phyloP scores from a whole-genome alignment of 2,888 invertebrate species.

The Himalopsyche tibetana region DNA sequence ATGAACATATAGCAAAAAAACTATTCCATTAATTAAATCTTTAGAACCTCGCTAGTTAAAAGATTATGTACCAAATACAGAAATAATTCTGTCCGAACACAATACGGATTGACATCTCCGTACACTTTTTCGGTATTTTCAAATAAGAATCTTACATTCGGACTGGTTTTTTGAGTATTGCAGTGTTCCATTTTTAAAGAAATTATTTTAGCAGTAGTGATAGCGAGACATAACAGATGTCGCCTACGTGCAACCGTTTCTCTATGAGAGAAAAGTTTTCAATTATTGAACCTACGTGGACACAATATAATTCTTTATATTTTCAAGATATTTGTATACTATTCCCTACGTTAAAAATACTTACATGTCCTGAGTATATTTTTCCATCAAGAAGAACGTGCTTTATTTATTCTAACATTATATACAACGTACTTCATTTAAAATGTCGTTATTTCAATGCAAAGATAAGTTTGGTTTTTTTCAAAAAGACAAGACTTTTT shows the following conservation, averaged over 20 bases:
- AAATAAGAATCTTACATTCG: background rate
- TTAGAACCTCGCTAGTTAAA: background rate
- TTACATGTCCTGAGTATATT: no score
- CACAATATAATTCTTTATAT: no score
- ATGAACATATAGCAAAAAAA: no score
- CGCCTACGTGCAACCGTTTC: background rate
- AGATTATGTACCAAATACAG: background rate
- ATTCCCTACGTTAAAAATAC: no score
- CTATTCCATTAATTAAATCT: background rate
- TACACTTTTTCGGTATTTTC: background rate
- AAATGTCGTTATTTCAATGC: no score
- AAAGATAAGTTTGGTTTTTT: no score
- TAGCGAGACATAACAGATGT: constrained; percentile 20
- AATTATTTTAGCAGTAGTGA: constrained; percentile 24
- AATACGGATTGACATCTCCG: background rate
- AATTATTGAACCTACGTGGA: no score
- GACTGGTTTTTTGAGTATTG: background rate
- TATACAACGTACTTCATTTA: background rate
- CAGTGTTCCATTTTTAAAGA: constrained; percentile 11
- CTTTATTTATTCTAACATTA: background rate
- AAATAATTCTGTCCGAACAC: background rate
- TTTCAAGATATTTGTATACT: no score
- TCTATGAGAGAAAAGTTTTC: no score
- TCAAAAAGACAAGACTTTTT: no score
- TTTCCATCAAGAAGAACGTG: background rate